Evolutionary conservation across 2,888 invertebrate genomes (phyloP).

Genomic region (Drosophila bunnanda): DNA sequence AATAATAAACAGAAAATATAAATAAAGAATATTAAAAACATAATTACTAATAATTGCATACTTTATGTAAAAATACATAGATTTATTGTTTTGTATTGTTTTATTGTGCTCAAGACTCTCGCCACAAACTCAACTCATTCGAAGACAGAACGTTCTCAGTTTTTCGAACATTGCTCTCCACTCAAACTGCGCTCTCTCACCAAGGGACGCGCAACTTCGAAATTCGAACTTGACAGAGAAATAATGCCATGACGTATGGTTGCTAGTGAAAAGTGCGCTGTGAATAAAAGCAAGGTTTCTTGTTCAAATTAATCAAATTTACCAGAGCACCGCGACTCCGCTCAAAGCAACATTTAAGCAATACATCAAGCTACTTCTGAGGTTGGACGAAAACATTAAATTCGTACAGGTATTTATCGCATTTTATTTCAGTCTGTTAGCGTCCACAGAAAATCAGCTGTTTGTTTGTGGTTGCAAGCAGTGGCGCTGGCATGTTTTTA

Average conservation of each 20-base stretch:
- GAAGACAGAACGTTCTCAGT: slow-evolving; percentile 1
- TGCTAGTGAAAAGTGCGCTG: slow-evolving; percentile 50
- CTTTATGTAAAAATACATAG: no score
- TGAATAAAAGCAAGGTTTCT: slow-evolving; percentile 7
- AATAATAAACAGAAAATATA: no score
- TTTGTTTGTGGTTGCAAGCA: slow-evolving; percentile 3
- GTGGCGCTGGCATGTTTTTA: slow-evolving; percentile 4
- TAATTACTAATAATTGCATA: no score
- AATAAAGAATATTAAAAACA: no score
- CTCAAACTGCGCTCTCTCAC: slow-evolving; percentile 1
- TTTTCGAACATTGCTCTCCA: slow-evolving; percentile 7
- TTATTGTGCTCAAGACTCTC: background rate
- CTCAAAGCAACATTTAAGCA: background rate
- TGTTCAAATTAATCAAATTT: background rate
- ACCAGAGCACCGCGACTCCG: background rate
- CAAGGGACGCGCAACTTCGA: slow-evolving; percentile 35
- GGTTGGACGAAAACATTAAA: no score
- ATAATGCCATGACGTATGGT: slow-evolving; percentile 19
- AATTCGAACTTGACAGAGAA: slow-evolving; percentile 45
- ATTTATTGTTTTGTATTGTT: background rate
- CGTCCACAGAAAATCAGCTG: slow-evolving; percentile 9
- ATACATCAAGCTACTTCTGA: background rate
- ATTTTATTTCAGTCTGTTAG: background rate
- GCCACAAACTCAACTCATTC: background rate
- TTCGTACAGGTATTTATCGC: slow-evolving; percentile 1